These are phyloP conservation scores for Trichoplusia ni DNA, from an alignment of 1,140 invertebrate species.

Conservation along the genomic window DNA sequence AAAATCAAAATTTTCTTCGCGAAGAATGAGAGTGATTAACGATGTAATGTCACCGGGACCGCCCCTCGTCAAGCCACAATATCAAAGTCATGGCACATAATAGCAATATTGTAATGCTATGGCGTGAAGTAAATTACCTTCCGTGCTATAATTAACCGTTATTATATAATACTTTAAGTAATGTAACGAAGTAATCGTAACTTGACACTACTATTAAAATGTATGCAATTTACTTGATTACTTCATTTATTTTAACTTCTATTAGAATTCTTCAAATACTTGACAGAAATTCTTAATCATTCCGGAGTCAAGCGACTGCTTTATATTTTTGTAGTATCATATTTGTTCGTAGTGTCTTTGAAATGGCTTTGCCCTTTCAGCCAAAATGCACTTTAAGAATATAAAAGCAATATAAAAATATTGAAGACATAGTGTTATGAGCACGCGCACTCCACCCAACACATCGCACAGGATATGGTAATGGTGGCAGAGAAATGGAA, in stretches of 20 bases:
- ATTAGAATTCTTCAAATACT: no score
- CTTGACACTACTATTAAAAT: not conserved
- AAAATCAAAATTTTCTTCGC: slow-evolving; percentile 73
- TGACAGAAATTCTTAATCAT: no score
- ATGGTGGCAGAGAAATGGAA: slow-evolving; percentile 75
- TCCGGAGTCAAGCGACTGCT: no score
- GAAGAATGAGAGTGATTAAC: slow-evolving; percentile 75
- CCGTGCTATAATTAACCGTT: slow-evolving; percentile 61
- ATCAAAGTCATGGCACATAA: slow-evolving; percentile 72
- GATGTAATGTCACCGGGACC: slow-evolving; percentile 61
- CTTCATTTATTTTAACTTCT: no score
- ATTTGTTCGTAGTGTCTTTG: no score
- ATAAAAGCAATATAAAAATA: slow-evolving; percentile 9
- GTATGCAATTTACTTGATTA: no score
- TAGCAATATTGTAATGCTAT: slow-evolving; percentile 67
- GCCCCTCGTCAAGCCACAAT: slow-evolving; percentile 58
- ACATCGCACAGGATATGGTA: slow-evolving; percentile 76
- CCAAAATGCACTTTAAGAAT: not conserved
- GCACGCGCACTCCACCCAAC: slow-evolving; percentile 51
- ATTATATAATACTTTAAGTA: slow-evolving; percentile 46
- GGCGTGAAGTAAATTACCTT: slow-evolving; percentile 70
- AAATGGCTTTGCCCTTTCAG: not conserved
- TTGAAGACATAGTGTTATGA: slow-evolving; percentile 46
- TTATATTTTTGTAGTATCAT: no score
- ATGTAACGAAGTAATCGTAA: not conserved